Evolutionary conservation across 2,113 vertebrate species (phyloP).

Genomic region (Mustelus asterias): DNA sequence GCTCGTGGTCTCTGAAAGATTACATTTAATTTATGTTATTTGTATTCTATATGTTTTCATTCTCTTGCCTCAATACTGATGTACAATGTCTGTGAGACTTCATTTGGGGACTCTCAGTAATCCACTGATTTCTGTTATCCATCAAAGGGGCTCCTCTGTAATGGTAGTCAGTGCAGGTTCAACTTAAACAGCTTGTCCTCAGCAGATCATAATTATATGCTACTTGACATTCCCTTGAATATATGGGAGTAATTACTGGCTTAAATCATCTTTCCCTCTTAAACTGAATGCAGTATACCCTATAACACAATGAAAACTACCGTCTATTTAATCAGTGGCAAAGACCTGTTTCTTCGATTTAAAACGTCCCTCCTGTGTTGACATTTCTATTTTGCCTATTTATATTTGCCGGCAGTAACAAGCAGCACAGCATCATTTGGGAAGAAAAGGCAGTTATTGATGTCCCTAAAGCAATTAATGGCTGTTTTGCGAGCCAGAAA

Average conservation of each 20-base stretch:
- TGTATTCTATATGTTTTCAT: neutral
- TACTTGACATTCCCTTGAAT: neutral
- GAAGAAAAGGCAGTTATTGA: neutral
- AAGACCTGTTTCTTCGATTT: neutral
- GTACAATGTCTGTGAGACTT: neutral
- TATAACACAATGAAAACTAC: neutral
- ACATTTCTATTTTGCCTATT: conserved; percentile 2
- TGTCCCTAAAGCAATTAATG: neutral
- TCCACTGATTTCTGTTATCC: neutral
- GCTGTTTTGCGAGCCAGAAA: neutral
- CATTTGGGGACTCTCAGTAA: neutral
- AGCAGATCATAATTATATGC: neutral
- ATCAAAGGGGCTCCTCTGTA: neutral
- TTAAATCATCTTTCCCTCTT: neutral
- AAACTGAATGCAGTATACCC: neutral
- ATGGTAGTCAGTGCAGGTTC: neutral
- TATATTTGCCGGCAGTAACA: neutral
- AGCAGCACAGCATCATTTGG: neutral
- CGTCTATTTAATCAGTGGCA: neutral
- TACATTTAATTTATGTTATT: neutral
- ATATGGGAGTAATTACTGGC: neutral
- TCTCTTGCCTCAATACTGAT: neutral
- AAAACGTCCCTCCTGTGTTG: neutral
- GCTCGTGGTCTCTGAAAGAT: neutral
- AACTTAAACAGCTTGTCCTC: neutral